Evolutionary conservation across 2,797 vertebrate species (phyloP), one percentile per base, ranked within the genome.

Genomic region (Falco columbarius): DNA sequence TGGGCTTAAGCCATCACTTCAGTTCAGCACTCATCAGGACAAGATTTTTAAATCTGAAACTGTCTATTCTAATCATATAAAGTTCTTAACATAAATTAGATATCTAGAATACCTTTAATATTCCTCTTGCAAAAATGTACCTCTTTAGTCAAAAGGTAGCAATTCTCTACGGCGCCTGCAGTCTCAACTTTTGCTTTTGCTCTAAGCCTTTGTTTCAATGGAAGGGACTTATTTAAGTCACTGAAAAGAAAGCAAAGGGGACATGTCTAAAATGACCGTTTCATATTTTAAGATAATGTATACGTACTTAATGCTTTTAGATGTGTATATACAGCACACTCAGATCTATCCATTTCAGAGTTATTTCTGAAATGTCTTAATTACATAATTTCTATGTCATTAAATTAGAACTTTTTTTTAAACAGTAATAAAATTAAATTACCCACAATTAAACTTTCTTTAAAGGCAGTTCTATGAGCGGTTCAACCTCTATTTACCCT

Each of bases 91-190:
- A 91, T 77, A 83, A 86, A 93, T 95, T 38, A 97, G 44, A 90
- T 81, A 68, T 10, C 88, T 23, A 72, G 44, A 90, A 91, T 98
- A 98, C 98, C 98, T 98, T 98, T 98, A 62, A 40, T 16, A 93
- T 98, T 98, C 93, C 95, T 97, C 83, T 76, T 97, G 72, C 63
- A 86, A 86, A 95, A 71, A 74, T 73, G 72, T 38, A 85, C 86
- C 27, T 92, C 96, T 89, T 93, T 56, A 92, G 92, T 38, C 72
- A 91, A 90, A 96, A 72, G 86, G 36, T 8, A 89, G n/a, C 44
- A 32, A 83, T 97, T 97, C 70, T 97, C 84, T 83, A 97, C 97
- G 58, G 70, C 91, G 68, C 44, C 51, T 14, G 93, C 74, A 59
- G 93, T 63, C 76, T 93, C 86, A 36, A 36, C 36, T 96, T 95